Percentiles rank a stretch among this genome's conserved stretches.
phyloP scores from a whole-genome alignment of 2,797 vertebrate genomes.

The Chaetophractus vellerosus region DNA sequence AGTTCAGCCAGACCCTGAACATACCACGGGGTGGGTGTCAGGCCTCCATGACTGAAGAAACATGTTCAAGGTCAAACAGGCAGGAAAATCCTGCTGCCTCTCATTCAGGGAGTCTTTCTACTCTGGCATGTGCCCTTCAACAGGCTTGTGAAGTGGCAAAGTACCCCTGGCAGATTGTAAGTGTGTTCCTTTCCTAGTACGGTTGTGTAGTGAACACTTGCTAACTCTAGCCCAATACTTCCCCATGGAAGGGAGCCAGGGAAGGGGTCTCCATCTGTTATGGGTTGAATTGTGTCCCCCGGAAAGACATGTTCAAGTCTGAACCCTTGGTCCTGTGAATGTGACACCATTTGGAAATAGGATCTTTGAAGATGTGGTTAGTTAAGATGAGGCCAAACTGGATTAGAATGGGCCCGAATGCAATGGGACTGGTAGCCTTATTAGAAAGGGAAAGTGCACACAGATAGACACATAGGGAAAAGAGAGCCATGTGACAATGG shows the following conservation, averaged over 20 bases:
- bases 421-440: no score
- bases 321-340: no score
- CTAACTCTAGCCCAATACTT: neutral
- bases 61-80: neutral
- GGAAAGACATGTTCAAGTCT: no score
- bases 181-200: slow-evolving; percentile 29
- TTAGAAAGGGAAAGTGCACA: no score
- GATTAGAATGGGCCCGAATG: no score
- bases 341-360: no score
- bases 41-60: neutral
- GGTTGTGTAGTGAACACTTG: neutral
- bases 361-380: no score
- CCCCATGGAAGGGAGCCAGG: neutral
- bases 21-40: neutral
- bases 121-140: neutral
- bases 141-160: neutral
- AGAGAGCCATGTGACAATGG: no score
- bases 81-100: neutral
- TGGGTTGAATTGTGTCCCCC: no score
- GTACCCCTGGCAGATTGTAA: neutral
- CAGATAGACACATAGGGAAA: no score
- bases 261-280: neutral
- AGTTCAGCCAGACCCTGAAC: neutral
- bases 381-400: no score
- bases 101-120: neutral